These are phyloP conservation scores for Hypercompe scribonia DNA, from an alignment of 2,888 invertebrate species.

Conservation along the genomic window DNA sequence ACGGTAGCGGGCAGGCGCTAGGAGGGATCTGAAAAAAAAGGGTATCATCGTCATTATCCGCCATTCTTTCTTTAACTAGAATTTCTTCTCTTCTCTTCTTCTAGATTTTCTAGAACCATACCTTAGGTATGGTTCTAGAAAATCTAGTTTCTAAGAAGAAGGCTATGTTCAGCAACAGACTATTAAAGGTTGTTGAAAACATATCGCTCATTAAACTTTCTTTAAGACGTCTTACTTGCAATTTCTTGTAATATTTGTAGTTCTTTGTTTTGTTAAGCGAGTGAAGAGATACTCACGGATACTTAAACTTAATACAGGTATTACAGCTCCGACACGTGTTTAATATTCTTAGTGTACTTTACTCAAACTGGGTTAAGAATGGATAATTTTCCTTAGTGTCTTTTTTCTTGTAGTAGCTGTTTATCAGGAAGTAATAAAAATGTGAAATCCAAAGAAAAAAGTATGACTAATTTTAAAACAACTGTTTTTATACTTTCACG, in stretches of 20 bases:
- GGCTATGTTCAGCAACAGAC: too few species aligned
- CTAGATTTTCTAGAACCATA: too few species aligned
- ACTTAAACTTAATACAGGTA: neutral
- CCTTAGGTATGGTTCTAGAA: too few species aligned
- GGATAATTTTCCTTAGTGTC: neutral
- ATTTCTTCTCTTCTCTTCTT: too few species aligned
- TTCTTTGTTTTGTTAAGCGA: neutral
- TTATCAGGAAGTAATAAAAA: neutral
- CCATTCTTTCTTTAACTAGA: too few species aligned
- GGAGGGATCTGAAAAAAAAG: too few species aligned
- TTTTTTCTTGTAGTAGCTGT: neutral
- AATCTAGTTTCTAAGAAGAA: too few species aligned
- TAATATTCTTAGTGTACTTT: neutral
- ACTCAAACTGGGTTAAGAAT: neutral
- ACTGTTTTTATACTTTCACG: too few species aligned
- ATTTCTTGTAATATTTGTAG: neutral
- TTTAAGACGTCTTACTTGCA: neutral
- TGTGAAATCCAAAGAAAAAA: too few species aligned
- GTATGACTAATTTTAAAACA: too few species aligned
- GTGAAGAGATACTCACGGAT: neutral
- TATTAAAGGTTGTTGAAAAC: neutral
- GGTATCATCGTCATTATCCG: too few species aligned
- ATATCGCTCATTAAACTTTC: neutral
- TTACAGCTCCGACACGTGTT: neutral
- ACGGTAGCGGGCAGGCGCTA: too few species aligned